Base-by-base conservation (phyloP, 2,888 invertebrate genomes). In the Nomada goodeniana region DNA sequence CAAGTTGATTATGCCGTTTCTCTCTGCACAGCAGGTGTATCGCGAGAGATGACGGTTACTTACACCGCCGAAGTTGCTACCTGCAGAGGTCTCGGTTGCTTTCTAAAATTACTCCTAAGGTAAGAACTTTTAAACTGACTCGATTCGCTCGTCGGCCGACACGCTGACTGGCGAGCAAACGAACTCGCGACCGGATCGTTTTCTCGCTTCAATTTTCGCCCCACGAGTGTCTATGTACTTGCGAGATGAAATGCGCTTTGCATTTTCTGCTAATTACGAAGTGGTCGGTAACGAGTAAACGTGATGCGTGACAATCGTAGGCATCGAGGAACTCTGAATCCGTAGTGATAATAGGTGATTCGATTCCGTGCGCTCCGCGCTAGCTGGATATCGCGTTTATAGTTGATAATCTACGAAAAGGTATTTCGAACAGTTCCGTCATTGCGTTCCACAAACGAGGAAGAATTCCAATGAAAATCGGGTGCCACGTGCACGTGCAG, bases 21-120 rank as follows among this genome's bases (percentile, higher is more conserved):
- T 53, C 81, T 60, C 18, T 29, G 63, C 55, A 23, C 36, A 42
- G 50, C 53, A 63, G 53, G 50, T 60, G 76, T 47, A 71, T 52
- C 60, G 61, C 59, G 70, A 86, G 76, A 87, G 71, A 98, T 98
- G 98, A 98, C 98, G 89, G 96, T 98, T 82, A 96, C 97, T 15
- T 98, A 98, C 91, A 97, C 97, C 71, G 97, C 96, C 69, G 96
- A 98, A 95, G 98, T 98, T 84, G 97, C 98, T 83, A 97, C 97
- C 84, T 97, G 97, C 92, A 95, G 96, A 71, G 97, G 98, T 83
- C 96, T 98, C 93, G 98, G 98, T 80, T 97, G 97, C 91, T 98
- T 98, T 95, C 95, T 98, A 89, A 97, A 97, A 95, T 95, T 98
- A 91, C 95, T 98, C 50, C 95, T 96, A 91, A 96, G 97, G 98